phyloP scores from a whole-genome alignment of 2,113 vertebrate species.

The Oostethus manadensis region DNA sequence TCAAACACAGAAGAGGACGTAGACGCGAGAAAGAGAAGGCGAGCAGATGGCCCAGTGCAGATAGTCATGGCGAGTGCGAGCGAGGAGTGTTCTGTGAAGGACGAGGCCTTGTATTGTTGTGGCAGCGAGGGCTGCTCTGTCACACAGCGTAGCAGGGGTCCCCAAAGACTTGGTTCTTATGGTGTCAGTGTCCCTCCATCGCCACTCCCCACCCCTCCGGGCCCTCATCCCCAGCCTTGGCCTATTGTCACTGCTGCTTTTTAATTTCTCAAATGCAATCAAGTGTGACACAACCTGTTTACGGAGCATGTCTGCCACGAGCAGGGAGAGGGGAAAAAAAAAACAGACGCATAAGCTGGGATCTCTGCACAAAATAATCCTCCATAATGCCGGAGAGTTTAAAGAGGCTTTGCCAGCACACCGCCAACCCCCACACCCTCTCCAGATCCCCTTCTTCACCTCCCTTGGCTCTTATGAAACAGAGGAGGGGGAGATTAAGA shows the following conservation, averaged over 20 bases:
- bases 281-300: conserved; percentile 80
- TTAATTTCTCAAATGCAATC: conserved; percentile 77
- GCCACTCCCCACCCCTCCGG: conserved; percentile 25
- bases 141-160: conserved; percentile 84
- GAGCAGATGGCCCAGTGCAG: conserved; percentile 96
- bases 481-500: conserved; percentile 44
- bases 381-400: conserved; percentile 72
- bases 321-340: conserved; percentile 54
- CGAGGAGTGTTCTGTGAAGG: conserved; percentile 84
- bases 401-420: conserved; percentile 76
- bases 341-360: conserved; percentile 57
- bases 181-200: conserved; percentile 2
- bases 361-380: conserved; percentile 75
- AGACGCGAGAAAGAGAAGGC: conserved; percentile 77
- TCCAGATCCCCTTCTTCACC: conserved; percentile 12
- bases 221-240: conserved; percentile 46
- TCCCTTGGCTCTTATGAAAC: conserved; percentile 61
- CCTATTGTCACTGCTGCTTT: conserved; percentile 74
- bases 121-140: conserved; percentile 80
- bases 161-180: conserved; percentile 66
- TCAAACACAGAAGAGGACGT: conserved; percentile 67
- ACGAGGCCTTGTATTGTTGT: conserved; percentile 86
- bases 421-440: conserved; percentile 44
- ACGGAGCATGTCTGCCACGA: conserved; percentile 72
- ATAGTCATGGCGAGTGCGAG: conserved; percentile 85